Percentiles rank a stretch among this genome's conserved stretches.
Conservation (phyloP, 2,888 invertebrate species). For the Idaea straminata region DNA sequence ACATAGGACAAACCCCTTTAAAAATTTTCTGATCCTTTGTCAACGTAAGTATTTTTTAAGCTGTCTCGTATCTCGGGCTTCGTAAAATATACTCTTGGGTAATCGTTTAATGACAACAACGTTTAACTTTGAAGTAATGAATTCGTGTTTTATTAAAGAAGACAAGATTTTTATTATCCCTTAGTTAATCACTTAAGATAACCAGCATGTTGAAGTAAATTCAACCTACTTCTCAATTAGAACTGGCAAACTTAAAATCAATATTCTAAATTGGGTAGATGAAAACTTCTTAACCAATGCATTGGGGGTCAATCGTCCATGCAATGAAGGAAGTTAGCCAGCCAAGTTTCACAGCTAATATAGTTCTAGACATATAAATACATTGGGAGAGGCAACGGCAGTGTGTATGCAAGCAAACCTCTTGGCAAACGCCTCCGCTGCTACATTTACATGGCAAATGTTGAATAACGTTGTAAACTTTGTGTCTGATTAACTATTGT, state of each 20-base stretch:
- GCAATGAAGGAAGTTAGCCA: slow-evolving; percentile 11
- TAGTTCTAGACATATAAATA: slow-evolving; percentile 18
- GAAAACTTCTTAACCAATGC: background rate
- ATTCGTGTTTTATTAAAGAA: background rate
- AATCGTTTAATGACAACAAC: slow-evolving; percentile 23
- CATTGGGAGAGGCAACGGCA: slow-evolving; percentile 9
- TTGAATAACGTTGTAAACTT: slow-evolving; percentile 20
- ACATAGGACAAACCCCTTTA: background rate
- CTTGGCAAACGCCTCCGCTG: slow-evolving; percentile 14
- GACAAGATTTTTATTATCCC: background rate
- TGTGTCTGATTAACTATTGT: slow-evolving; percentile 15
- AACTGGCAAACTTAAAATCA: background rate
- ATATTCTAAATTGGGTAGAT: background rate
- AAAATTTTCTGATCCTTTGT: slow-evolving; percentile 14
- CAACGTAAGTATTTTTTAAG: slow-evolving; percentile 5
- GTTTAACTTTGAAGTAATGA: background rate
- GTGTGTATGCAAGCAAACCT: slow-evolving; percentile 12
- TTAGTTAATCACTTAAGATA: background rate
- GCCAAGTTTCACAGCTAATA: slow-evolving; percentile 23
- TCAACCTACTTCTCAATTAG: background rate
- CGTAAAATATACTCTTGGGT: slow-evolving; percentile 23
- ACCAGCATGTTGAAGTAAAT: background rate
- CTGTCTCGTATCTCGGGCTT: slow-evolving; percentile 11
- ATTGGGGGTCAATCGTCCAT: slow-evolving; percentile 18
- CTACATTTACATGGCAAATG: slow-evolving; percentile 19